Percentiles rank a stretch among this genome's conserved stretches.
Conservation (phyloP, 1,140 invertebrate species). For the Vanessa atalanta region DNA sequence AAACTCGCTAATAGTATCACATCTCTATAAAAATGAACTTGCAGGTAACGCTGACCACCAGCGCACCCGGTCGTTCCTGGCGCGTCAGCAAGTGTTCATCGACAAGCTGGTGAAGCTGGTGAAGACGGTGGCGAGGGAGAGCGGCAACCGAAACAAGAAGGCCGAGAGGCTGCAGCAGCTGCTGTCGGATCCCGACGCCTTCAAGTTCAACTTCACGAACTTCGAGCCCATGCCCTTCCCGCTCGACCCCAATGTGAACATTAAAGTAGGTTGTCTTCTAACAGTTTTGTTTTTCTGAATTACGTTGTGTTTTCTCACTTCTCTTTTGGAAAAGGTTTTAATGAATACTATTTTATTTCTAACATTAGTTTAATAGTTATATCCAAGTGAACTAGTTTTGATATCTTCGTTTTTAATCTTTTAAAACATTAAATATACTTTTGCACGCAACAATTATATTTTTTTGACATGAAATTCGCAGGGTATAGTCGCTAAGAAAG, state of each 20-base stretch:
- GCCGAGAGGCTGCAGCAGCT: slow-evolving; percentile 92
- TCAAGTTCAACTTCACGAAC: slow-evolving; percentile 93
- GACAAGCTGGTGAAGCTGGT: slow-evolving; percentile 95
- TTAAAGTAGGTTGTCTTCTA: slow-evolving; percentile 79
- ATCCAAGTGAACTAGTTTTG: too few species aligned
- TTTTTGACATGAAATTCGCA: slow-evolving; percentile 10
- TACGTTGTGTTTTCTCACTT: too few species aligned
- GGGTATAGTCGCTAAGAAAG: slow-evolving; percentile 94
- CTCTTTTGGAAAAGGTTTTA: too few species aligned
- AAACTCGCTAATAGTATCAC: background rate
- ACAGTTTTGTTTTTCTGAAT: too few species aligned
- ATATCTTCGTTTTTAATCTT: too few species aligned
- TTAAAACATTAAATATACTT: too few species aligned
- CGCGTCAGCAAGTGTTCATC: slow-evolving; percentile 93
- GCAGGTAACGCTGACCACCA: slow-evolving; percentile 24
- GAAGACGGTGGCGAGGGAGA: slow-evolving; percentile 94
- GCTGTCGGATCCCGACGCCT: slow-evolving; percentile 89
- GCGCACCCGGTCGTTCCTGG: slow-evolving; percentile 39
- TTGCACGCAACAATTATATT: too few species aligned
- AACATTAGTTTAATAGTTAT: too few species aligned
- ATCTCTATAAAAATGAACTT: background rate
- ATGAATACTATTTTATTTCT: too few species aligned
- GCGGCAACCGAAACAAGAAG: slow-evolving; percentile 95
- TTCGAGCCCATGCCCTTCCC: slow-evolving; percentile 97
- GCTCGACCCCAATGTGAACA: slow-evolving; percentile 94